Percentiles rank a stretch among this genome's conserved stretches.
These are phyloP conservation scores for Sinohyriopsis cumingii DNA, from an alignment of 2,888 invertebrate species.

Conservation along the genomic window DNA sequence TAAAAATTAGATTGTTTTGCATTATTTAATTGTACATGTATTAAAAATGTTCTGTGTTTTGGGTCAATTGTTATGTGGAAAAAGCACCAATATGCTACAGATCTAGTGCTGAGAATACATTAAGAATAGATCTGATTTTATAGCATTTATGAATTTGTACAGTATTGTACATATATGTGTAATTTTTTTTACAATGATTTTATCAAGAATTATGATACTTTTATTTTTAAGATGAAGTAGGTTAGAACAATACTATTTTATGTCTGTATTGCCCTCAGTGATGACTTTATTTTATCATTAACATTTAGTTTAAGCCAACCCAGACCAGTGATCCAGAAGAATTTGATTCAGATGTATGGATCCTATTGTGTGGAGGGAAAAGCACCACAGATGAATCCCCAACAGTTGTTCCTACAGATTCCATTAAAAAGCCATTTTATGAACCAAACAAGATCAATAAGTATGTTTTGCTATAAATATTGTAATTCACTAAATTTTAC, in stretches of 20 bases:
- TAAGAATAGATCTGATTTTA: too few relatives aligned
- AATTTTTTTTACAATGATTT: background rate
- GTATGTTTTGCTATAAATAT: background rate
- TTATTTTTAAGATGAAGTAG: too few relatives aligned
- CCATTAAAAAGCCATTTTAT: slow-evolving; percentile 7
- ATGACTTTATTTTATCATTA: background rate
- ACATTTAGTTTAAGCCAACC: slow-evolving; percentile 42
- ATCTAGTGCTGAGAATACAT: too few relatives aligned
- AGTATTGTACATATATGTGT: too few relatives aligned
- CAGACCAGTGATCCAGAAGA: slow-evolving; percentile 36
- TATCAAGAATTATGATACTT: background rate
- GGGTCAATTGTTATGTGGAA: too few relatives aligned
- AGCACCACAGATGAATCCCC: slow-evolving; percentile 54
- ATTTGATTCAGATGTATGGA: slow-evolving; percentile 56
- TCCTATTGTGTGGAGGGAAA: slow-evolving; percentile 55
- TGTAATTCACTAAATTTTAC: background rate
- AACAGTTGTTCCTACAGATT: slow-evolving; percentile 30
- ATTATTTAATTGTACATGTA: too few relatives aligned
- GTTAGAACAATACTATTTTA: too few relatives aligned
- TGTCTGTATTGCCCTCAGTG: too few relatives aligned
- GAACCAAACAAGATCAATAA: slow-evolving; percentile 14
- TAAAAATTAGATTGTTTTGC: too few relatives aligned
- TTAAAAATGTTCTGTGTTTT: too few relatives aligned
- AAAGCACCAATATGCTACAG: too few relatives aligned
- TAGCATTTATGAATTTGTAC: too few relatives aligned